Percentiles rank a stretch among this genome's conserved stretches.
These are phyloP conservation scores for Xyliphius kryptos DNA, from an alignment of 2,113 vertebrate genomes.

Conservation along the genomic window DNA sequence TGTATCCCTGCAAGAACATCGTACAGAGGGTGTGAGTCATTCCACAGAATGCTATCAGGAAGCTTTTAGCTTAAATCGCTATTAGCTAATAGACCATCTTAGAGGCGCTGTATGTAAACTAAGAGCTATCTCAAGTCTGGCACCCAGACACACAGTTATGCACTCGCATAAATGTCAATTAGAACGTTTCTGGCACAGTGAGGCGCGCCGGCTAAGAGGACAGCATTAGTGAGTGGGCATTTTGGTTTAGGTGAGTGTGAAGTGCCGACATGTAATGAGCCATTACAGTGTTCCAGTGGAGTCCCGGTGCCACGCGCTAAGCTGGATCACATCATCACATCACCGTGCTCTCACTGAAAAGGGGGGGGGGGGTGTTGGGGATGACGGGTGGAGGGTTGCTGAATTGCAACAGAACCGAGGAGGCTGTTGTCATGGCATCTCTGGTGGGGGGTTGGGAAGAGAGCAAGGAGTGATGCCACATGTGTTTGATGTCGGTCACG, in stretches of 20 bases:
- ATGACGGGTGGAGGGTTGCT: constrained; percentile 1
- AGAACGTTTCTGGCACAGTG: constrained; percentile 11
- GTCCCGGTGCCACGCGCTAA: constrained; percentile 15
- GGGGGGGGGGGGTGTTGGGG: neutral
- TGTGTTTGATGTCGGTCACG: constrained; percentile 28
- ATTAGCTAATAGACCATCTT: neutral
- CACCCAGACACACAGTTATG: neutral
- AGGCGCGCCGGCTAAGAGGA: constrained; percentile 23
- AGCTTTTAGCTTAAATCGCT: constrained; percentile 16
- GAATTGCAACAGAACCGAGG: constrained; percentile 16
- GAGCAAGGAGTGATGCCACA: constrained; percentile 25
- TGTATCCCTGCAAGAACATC: too few relatives aligned
- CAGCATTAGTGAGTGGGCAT: constrained; percentile 37
- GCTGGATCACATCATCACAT: constrained; percentile 18
- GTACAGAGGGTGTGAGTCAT: constrained; percentile 1
- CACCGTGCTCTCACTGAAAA: neutral
- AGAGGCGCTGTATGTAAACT: constrained; percentile 5
- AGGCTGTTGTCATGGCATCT: constrained; percentile 34
- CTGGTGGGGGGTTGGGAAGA: constrained; percentile 15
- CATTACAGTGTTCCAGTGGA: constrained; percentile 42
- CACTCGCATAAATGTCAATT: constrained; percentile 24
- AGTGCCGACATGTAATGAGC: constrained; percentile 50
- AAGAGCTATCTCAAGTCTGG: neutral
- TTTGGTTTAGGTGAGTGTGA: constrained; percentile 35
- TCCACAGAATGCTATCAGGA: constrained; percentile 1